phyloP scores from a whole-genome alignment of 1,140 invertebrate genomes.

The Tetramorium parvispinum region DNA sequence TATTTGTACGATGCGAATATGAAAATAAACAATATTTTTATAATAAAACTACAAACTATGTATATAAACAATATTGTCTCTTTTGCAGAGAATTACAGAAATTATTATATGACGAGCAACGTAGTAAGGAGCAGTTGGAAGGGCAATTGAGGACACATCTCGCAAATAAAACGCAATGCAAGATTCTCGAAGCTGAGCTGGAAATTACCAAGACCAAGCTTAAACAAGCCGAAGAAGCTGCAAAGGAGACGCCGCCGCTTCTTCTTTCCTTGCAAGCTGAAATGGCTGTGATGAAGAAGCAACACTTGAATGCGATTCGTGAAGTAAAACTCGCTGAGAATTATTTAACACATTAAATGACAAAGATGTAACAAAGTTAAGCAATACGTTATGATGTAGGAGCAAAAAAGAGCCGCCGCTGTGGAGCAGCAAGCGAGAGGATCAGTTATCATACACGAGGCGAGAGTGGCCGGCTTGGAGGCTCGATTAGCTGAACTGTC shows the following conservation, averaged over 20 bases:
- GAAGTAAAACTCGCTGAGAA: constrained; percentile 83
- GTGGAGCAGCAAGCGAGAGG: constrained; percentile 90
- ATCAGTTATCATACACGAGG: constrained; percentile 90
- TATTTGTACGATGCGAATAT: neutral
- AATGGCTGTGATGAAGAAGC: constrained; percentile 90
- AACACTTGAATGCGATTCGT: constrained; percentile 89
- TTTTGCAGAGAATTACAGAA: constrained; percentile 88
- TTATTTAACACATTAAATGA: constrained; percentile 4
- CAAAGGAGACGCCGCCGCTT: constrained; percentile 88
- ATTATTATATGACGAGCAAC: constrained; percentile 87
- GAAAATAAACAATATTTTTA: neutral
- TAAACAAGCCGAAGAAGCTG: constrained; percentile 87
- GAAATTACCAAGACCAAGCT: constrained; percentile 89
- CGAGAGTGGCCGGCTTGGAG: constrained; percentile 92
- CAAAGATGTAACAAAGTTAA: constrained; percentile 52
- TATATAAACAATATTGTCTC: neutral
- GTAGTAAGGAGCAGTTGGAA: constrained; percentile 88
- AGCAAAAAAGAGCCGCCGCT: constrained; percentile 88
- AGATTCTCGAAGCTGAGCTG: constrained; percentile 88
- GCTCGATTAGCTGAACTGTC: constrained; percentile 92
- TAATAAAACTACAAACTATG: neutral
- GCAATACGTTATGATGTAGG: constrained; percentile 81
- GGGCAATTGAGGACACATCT: constrained; percentile 85
- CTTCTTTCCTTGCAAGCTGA: constrained; percentile 90
- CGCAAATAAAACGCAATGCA: constrained; percentile 86